Evolutionary conservation across 2,888 invertebrate species (phyloP).

Genomic region (Apocheima hispidaria): DNA sequence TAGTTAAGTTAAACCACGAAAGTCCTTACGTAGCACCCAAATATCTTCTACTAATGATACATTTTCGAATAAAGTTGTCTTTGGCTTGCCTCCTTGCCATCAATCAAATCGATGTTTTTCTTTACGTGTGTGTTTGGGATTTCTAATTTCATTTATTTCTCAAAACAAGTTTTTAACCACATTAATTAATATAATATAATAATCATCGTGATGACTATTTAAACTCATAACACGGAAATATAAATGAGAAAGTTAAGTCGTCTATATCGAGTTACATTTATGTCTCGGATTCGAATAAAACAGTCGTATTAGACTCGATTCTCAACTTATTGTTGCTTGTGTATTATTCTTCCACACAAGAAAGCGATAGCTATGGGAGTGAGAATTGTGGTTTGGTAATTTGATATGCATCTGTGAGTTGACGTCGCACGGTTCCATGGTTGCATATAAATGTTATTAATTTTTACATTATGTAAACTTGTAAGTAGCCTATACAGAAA

Average conservation of each 20-base stretch:
- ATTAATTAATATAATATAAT: not conserved
- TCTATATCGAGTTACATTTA: slow-evolving; percentile 54
- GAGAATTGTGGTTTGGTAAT: slow-evolving; percentile 50
- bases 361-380: slow-evolving; percentile 55
- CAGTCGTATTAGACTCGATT: slow-evolving; percentile 42
- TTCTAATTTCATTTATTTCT: not conserved
- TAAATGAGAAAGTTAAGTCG: slow-evolving; percentile 41
- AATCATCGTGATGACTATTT: not conserved
- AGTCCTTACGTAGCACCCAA: too few relatives aligned
- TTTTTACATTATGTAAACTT: too few relatives aligned
- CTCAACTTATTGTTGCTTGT: slow-evolving; percentile 40
- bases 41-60: too few relatives aligned
- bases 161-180: not conserved
- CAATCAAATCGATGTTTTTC: too few relatives aligned
- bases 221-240: slow-evolving; percentile 25
- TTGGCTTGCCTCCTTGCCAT: too few relatives aligned
- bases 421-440: slow-evolving; percentile 20
- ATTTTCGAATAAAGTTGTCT: too few relatives aligned
- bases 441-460: too few relatives aligned
- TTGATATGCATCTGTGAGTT: slow-evolving; percentile 40
- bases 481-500: too few relatives aligned
- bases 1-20: too few relatives aligned
- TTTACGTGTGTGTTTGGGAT: too few relatives aligned
- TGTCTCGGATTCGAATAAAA: slow-evolving; percentile 50
- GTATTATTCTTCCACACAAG: slow-evolving; percentile 51